Base-by-base conservation (phyloP, 1,140 invertebrate genomes). In the Sycobia sp. region DNA sequence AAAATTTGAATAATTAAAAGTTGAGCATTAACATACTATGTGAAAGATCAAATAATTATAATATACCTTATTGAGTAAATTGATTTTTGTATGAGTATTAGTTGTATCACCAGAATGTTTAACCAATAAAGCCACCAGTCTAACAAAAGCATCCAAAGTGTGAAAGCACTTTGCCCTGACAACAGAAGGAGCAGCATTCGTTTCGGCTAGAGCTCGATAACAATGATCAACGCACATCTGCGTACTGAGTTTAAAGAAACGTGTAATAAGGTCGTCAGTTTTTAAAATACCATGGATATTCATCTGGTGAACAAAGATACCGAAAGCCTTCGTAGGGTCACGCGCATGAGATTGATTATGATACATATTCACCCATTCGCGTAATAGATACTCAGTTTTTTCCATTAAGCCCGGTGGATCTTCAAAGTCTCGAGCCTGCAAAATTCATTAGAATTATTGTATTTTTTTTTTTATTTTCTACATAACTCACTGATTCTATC, bases 201-300 rank as follows among this genome's bases (percentile, higher is more conserved):
- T 71, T 67, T 89, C 87, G 16, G 83, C 74, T 13, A 92, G 76
- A 4, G 88, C 84, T 60, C 95, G 86, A 78, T 98, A 97, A 50
- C 95, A 95, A 46, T 96, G 87, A 73, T 99, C 96, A 0, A 98
- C 93, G 78, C 97, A 98, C 85, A 98, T 91, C 76, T 98, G 95
- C 0, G 95, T 97, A 50, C 94, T 96, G 18, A 98, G 88, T 25
- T 97, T 89, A 84, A 99, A 99, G 82, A 99, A 99, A 63, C 96
- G 81, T 0, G 95, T 96, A 54, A 99, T 97, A 62, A 97, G 85
- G 76, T 99, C 97, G 73, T 99, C 98, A 0, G 95, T 97, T 77
- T 98, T 98, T 13, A 99, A 81, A 47, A 99, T 96, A 3, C 97
- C 97, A 69, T 97, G 94, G 60, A 93, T 86, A 73, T 97, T 97